Percentiles rank a stretch among this genome's conserved stretches.
Evolutionary conservation across 2,888 invertebrate genomes (phyloP).

Genomic region (Acleris emargana): DNA sequence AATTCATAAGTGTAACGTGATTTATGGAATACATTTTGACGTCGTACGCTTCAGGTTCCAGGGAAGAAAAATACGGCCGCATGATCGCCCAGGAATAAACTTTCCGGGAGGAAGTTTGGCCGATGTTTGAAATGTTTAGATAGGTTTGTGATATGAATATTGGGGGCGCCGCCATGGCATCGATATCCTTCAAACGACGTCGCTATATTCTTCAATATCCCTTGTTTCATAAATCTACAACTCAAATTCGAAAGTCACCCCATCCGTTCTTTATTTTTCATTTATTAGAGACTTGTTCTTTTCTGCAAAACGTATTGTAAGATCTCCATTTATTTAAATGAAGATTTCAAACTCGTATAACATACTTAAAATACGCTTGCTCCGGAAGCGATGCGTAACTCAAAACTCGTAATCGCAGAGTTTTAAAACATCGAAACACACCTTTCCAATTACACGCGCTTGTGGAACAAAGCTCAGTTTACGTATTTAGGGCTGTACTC

Average conservation of each 20-base stretch:
- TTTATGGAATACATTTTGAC: conserved; percentile 74
- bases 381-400: conserved; percentile 7
- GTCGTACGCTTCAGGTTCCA: conserved; percentile 58
- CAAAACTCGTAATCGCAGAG: conserved; percentile 30
- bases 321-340: no score
- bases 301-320: no score
- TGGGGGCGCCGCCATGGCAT: conserved; percentile 9
- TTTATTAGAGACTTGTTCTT: no score
- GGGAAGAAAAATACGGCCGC: conserved; percentile 72
- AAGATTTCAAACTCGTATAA: not conserved
- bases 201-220: conserved; percentile 4
- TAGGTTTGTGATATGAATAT: conserved; percentile 55
- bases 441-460: conserved; percentile 34
- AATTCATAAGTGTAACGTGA: conserved; percentile 70
- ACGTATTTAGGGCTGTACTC: conserved; percentile 33
- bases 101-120: conserved; percentile 54
- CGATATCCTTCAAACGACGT: conserved; percentile 11
- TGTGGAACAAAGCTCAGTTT: conserved; percentile 32
- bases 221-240: not conserved
- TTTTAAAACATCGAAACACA: conserved; percentile 34
- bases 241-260: not conserved
- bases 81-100: conserved; percentile 57
- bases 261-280: not conserved
- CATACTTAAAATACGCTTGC: not conserved
- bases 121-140: conserved; percentile 59